Evolutionary conservation across 1,140 invertebrate species (phyloP), one percentile per base, ranked within the genome.

Genomic region (Sycophaga agraensis): DNA sequence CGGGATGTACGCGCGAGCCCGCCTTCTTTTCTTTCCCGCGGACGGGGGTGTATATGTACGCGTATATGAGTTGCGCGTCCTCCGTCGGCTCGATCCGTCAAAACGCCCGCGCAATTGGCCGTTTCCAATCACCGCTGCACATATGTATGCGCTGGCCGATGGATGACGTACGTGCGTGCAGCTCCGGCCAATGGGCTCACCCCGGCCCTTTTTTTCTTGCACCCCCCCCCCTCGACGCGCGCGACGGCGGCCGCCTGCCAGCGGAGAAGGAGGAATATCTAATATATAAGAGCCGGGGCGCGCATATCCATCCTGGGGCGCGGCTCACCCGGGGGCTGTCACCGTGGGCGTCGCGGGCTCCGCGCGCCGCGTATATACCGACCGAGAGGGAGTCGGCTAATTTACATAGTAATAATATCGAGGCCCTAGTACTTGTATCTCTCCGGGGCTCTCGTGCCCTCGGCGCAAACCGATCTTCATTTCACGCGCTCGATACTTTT

Each of bases 331-430:
- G 53, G 70, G 64, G 72, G 68, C 71, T 75, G 73, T 73, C 73
- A 75, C 74, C 70, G 70, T 71, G 64, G 71, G 73, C 73, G 71
- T 74, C 9, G 8, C 43, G 2, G 16, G 14, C 46, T 11, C 28
- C 11, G 28, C 11, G 28, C 11, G 28, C 28, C 11, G 11, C 28
- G 28, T 31, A 31, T 31, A 31, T 31, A 31, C 45, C 7, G 61
- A 39, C 59, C n/a, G 50, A 24, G 50, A 35, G 21, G 6, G 22
- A n/a, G 11, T 8, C 16, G 35, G 63, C 68, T 76, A 68, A 77
- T 77, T 77, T 77, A 75, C 75, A 77, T 77, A 75, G 75, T 77
- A 77, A 77, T 75, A 75, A 75, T 75, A 75, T 75, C 68, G 70
- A 69, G 65, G 66, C 67, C 65, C 66, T 60, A 37, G 46, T 61